These are phyloP conservation scores for Fabriciana adippe DNA, from an alignment of 2,888 invertebrate species.

Conservation along the genomic window DNA sequence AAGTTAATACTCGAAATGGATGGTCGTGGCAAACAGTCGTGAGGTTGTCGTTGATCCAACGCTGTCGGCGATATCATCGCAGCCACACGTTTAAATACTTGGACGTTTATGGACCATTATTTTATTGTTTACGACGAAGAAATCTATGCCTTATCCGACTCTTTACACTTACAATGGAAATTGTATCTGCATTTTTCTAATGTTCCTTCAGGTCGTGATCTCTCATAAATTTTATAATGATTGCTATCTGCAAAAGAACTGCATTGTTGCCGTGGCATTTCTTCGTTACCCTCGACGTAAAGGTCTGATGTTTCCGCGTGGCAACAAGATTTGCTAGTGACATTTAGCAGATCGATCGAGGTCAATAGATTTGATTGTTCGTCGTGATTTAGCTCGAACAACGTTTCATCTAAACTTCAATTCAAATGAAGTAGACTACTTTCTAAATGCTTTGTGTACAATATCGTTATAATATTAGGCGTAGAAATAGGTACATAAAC, in stretches of 20 bases:
- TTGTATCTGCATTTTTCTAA: conserved; percentile 27
- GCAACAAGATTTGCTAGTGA: conserved; percentile 69
- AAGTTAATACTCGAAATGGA: not conserved
- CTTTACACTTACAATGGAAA: conserved; percentile 26
- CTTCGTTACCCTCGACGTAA: conserved; percentile 67
- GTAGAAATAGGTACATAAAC: not conserved
- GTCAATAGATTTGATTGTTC: conserved; percentile 47
- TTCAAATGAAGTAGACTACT: not conserved
- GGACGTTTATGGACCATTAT: conserved; percentile 56
- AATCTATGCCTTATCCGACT: conserved; percentile 31
- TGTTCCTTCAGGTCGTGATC: conserved; percentile 41
- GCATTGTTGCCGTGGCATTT: conserved; percentile 61
- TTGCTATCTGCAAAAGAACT: conserved; percentile 53
- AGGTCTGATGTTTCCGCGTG: conserved; percentile 66
- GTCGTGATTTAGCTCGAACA: conserved; percentile 27
- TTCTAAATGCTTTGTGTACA: conserved; percentile 12
- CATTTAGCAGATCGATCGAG: conserved; percentile 76
- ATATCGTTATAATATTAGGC: conserved; percentile 3
- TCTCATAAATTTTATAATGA: conserved; percentile 26
- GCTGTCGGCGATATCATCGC: conserved; percentile 58
- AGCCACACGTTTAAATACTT: conserved; percentile 38
- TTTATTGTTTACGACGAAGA: conserved; percentile 45
- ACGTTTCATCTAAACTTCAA: conserved; percentile 18
- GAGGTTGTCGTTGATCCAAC: conserved; percentile 50
- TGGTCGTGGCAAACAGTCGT: conserved; percentile 46